Conservation (phyloP, 2,113 vertebrate genomes). For the Odocoileus virginianus region DNA sequence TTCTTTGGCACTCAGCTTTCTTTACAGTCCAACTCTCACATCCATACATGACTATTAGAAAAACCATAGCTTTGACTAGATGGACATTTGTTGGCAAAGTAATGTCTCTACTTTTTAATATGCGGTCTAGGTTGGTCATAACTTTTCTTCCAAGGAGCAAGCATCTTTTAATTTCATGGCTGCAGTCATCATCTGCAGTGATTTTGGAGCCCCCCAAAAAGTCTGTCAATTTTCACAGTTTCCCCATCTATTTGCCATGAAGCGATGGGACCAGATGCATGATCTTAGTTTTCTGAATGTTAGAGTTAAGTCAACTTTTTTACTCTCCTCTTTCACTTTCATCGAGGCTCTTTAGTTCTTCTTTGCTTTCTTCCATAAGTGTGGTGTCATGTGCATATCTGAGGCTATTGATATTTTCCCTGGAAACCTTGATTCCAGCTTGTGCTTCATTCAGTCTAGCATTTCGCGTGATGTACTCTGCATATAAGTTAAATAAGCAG, state of each 20-base stretch:
- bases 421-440: neutral
- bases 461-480: neutral
- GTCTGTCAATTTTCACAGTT: neutral
- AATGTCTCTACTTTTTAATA: neutral
- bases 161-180: neutral
- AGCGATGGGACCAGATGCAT: fast-evolving
- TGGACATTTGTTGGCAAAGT: neutral
- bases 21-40: neutral
- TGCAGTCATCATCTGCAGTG: neutral
- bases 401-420: neutral
- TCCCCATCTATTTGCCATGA: neutral
- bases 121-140: neutral
- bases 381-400: neutral
- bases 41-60: neutral
- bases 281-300: neutral
- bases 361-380: neutral
- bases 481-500: neutral
- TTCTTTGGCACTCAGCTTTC: neutral
- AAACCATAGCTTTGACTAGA: neutral
- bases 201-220: neutral
- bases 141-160: neutral
- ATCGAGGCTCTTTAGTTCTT: too few species aligned
- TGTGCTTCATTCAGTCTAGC: neutral
- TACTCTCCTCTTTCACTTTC: neutral
- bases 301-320: neutral